Evolutionary conservation across 2,888 invertebrate species (phyloP).

Genomic region (Xanthia icteritia): DNA sequence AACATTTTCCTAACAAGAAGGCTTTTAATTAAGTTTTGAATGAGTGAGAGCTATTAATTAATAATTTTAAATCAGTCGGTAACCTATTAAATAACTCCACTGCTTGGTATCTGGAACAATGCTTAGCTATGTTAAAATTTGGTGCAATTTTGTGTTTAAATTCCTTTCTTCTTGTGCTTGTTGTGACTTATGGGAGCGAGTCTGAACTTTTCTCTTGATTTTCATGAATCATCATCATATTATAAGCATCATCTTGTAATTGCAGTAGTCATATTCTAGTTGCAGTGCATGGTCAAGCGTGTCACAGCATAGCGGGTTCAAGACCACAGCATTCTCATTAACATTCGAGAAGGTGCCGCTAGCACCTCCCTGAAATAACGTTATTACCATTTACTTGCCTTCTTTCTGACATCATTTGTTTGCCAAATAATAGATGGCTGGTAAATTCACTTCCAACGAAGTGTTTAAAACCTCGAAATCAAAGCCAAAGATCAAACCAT

Average conservation of each 20-base stretch:
- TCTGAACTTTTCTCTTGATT: neutral
- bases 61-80: too few relatives aligned
- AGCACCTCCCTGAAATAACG: neutral
- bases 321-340: neutral
- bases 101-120: too few relatives aligned
- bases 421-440: slow-evolving; percentile 1
- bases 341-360: neutral
- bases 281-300: neutral
- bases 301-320: neutral
- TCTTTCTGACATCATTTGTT: neutral
- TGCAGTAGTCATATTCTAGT: neutral
- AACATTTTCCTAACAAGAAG: too few relatives aligned
- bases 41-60: too few relatives aligned
- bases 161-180: too few relatives aligned
- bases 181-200: neutral
- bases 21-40: too few relatives aligned
- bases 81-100: too few relatives aligned
- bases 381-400: neutral
- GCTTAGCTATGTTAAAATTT: too few relatives aligned
- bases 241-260: neutral
- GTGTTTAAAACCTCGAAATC: slow-evolving; percentile 23
- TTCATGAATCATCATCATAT: neutral
- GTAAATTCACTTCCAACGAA: slow-evolving; percentile 8
- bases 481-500: slow-evolving; percentile 43
- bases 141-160: too few relatives aligned